Percentiles rank a stretch among this genome's conserved stretches.
These are phyloP conservation scores for Poecilobothrus nobilitatus DNA, from an alignment of 2,888 invertebrate species.

Conservation along the genomic window DNA sequence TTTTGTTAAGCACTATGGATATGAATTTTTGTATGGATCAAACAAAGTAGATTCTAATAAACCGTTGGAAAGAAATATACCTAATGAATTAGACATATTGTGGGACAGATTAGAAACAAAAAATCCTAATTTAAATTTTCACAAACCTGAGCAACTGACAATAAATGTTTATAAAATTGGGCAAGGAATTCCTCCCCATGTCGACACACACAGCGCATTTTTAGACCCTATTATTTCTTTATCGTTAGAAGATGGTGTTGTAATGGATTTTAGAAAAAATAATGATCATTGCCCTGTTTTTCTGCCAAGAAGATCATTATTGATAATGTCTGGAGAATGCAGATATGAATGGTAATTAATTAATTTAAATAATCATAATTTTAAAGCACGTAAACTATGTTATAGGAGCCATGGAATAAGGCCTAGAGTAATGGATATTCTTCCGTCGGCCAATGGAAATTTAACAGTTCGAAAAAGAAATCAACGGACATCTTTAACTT, in stretches of 20 bases:
- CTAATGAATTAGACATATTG: constrained; percentile 58
- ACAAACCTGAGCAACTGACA: constrained; percentile 70
- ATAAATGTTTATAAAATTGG: constrained; percentile 77
- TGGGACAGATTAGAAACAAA: constrained; percentile 45
- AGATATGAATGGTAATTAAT: constrained; percentile 61
- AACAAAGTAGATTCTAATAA: constrained; percentile 71
- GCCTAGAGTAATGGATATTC: constrained; percentile 69
- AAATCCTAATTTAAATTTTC: constrained; percentile 44
- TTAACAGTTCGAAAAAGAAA: constrained; percentile 49
- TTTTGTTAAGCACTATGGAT: constrained; percentile 84
- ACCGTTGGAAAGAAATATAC: constrained; percentile 61
- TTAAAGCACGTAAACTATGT: neutral
- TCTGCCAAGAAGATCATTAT: constrained; percentile 62
- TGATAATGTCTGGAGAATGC: constrained; percentile 72
- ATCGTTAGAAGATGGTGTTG: constrained; percentile 65
- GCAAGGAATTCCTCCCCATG: constrained; percentile 90
- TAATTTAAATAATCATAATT: neutral
- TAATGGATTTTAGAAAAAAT: constrained; percentile 81
- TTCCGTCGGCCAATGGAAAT: constrained; percentile 48
- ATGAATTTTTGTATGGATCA: constrained; percentile 77
- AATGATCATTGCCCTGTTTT: constrained; percentile 53
- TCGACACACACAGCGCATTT: constrained; percentile 93
- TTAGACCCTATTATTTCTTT: constrained; percentile 79
- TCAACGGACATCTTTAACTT: constrained; percentile 77
- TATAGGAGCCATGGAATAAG: constrained; percentile 67